phyloP scores from a whole-genome alignment of 2,888 invertebrate genomes.

The Philaethria dido region DNA sequence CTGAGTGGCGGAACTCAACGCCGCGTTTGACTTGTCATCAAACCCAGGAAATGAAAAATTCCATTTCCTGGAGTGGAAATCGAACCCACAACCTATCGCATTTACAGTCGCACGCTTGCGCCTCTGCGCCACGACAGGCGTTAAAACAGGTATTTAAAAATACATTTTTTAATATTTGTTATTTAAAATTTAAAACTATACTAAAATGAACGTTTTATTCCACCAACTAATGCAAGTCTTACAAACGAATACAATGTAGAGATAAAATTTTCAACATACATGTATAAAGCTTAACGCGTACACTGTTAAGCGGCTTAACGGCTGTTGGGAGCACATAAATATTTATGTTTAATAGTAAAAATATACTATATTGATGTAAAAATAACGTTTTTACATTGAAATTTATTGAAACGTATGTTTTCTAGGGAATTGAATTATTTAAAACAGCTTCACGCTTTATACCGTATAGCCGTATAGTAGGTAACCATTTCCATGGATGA shows the following conservation, averaged over 20 bases:
- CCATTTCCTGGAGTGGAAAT: no score
- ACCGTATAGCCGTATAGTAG: no score
- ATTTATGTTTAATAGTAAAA: conserved; percentile 31
- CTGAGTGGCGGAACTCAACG: no score
- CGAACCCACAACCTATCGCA: no score
- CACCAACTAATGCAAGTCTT: not conserved
- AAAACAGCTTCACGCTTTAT: no score
- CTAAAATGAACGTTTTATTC: not conserved
- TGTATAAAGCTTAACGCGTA: conserved; percentile 26
- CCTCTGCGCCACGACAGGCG: no score
- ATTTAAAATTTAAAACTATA: not conserved
- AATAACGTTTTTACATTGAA: not conserved
- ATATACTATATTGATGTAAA: conserved; percentile 4
- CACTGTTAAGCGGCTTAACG: conserved; percentile 30
- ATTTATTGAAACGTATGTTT: not conserved
- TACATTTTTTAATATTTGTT: not conserved
- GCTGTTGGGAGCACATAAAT: conserved; percentile 25
- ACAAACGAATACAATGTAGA: conserved; percentile 3
- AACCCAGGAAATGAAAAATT: no score
- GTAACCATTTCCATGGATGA: no score
- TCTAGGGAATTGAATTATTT: no score
- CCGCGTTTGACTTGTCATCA: no score
- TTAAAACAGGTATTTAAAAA: no score
- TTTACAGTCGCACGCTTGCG: no score
- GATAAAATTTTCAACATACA: conserved; percentile 21